phyloP scores from a whole-genome alignment of 2,888 invertebrate species.

The Altica lythri region DNA sequence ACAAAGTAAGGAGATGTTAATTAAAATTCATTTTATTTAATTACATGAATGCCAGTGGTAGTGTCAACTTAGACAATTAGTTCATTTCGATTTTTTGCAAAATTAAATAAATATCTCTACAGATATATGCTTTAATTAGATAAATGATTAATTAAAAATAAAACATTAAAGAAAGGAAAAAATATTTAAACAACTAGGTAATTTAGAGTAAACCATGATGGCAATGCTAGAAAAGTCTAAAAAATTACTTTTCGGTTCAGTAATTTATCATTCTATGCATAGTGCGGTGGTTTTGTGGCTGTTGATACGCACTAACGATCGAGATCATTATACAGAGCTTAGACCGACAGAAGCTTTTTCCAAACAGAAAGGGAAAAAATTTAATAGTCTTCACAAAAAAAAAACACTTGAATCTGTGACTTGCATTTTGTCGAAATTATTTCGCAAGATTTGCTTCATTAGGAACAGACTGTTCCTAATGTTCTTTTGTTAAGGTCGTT shows the following conservation, averaged over 20 bases:
- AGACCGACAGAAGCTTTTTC: conserved; percentile 12
- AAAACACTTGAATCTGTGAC: conserved; percentile 33
- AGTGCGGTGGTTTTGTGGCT: conserved; percentile 41
- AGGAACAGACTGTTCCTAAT: conserved; percentile 20
- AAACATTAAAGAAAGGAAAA: too few relatives aligned
- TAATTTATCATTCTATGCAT: conserved; percentile 52
- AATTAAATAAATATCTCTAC: too few relatives aligned
- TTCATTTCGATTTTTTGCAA: too few relatives aligned
- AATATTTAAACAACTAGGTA: too few relatives aligned
- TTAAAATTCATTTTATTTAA: too few relatives aligned
- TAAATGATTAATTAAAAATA: too few relatives aligned
- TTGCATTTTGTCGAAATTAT: conserved; percentile 26
- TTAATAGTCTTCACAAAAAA: conserved; percentile 38
- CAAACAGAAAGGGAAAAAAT: conserved; percentile 33
- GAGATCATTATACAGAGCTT: conserved; percentile 47
- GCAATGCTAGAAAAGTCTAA: conserved; percentile 37
- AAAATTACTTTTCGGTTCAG: conserved; percentile 38
- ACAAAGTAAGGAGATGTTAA: conserved; percentile 71
- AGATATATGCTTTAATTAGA: too few relatives aligned
- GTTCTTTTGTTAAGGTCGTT: conserved; percentile 16
- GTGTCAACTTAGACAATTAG: too few relatives aligned
- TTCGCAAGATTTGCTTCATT: conserved; percentile 28
- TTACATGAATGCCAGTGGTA: too few relatives aligned
- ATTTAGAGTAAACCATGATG: conserved; percentile 43
- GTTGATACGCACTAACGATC: conserved; percentile 45